phyloP scores from a whole-genome alignment of 2,888 invertebrate genomes.

The Dromius quadrimaculatus region DNA sequence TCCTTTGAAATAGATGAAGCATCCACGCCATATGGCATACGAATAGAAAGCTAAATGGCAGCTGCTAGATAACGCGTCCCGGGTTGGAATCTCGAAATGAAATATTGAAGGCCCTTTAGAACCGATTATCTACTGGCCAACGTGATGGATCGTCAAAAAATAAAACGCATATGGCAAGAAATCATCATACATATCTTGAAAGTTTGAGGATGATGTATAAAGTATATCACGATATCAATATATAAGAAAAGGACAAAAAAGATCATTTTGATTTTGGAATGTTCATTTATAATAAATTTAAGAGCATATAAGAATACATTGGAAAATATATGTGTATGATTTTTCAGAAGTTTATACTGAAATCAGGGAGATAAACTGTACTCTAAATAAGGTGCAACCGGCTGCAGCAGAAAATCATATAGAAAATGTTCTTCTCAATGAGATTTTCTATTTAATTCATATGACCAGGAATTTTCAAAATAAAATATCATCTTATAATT shows the following conservation, averaged over 20 bases:
- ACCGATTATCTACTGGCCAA: conserved; percentile 28
- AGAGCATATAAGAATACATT: background rate
- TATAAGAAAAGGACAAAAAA: background rate
- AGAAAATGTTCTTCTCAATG: no score
- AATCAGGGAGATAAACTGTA: no score
- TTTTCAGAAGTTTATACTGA: background rate
- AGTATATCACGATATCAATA: no score
- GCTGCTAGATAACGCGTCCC: conserved; percentile 18
- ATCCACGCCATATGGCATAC: conserved; percentile 7
- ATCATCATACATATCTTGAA: no score
- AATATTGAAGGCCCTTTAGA: conserved; percentile 25
- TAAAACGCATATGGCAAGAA: conserved; percentile 2
- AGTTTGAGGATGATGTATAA: background rate
- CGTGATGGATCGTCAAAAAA: conserved; percentile 25
- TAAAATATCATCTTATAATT: no score
- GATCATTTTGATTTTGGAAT: background rate
- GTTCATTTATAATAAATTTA: background rate
- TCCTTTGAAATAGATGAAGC: conserved; percentile 4
- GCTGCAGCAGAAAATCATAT: no score
- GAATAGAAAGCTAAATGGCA: background rate
- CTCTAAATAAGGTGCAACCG: no score
- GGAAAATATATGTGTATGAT: background rate
- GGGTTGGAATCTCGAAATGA: conserved; percentile 22
- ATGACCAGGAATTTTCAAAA: no score
- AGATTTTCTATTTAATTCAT: no score